Base-by-base conservation (phyloP, 2,113 vertebrate genomes). In the Embiotoca jacksoni region DNA sequence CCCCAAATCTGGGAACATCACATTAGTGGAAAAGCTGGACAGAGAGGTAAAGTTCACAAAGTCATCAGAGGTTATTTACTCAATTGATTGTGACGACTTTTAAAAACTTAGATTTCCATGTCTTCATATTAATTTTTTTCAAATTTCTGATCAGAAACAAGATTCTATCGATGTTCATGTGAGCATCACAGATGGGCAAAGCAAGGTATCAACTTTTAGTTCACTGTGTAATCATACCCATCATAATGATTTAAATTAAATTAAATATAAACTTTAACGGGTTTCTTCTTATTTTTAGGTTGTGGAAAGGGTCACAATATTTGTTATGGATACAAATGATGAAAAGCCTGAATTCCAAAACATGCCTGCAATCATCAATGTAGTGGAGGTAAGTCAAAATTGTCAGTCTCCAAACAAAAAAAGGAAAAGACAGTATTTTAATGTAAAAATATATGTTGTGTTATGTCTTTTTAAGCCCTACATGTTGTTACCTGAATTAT, bases 281-380 rank as follows among this genome's bases (percentile, higher is more conserved):
- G 57, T 35, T 53, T 65, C 9, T 37, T 66, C 2, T 44, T 37
- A 7, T 53, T 81, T 56, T 82, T 81, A 99, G 98, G 97, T 99
- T 71, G 93, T 96, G 78, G 97, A 99, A 93, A 97, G 97, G 92
- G 97, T 98, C 36, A 93, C 94, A 46, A 93, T 99, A 76, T 95
- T 99, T 91, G 95, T 99, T 35, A 98, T 95, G 47, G 98, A 99
- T 83, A 95, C 96, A 82, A 99, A 99, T 16, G 98, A 99, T 9
- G 97, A 99, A 87, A 95, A 93, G 0, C 98, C 98, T 1, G 95
- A 95, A 88, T 99, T 99, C 89, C 88, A 95, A 84, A 96, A 97
- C 74, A 93, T 97, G 77, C 97, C 98, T 14, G 96, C 96, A 5
- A 86, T 96, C 57, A 91, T 96, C 14, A 89, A 95, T 62, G 95